These are phyloP conservation scores for Pipistrellus kuhlii DNA, from an alignment of 2,797 vertebrate genomes.

Conservation along the genomic window DNA sequence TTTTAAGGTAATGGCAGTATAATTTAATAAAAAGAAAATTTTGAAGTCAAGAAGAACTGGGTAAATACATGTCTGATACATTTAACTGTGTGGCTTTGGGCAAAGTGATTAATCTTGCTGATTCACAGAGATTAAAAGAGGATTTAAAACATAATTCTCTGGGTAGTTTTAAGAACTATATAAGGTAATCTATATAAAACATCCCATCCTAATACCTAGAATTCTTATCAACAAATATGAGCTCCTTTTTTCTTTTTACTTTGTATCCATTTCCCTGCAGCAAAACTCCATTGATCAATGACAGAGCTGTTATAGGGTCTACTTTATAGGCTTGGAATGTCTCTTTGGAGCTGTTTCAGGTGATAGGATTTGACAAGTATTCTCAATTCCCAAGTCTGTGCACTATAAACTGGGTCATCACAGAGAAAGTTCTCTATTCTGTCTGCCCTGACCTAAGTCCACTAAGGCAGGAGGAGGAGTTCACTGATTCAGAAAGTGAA, in stretches of 20 bases:
- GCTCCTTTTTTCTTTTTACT: background rate
- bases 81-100: constrained; percentile 53
- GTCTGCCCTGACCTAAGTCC: background rate
- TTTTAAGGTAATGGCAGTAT: background rate
- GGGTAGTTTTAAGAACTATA: constrained; percentile 9
- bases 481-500: background rate
- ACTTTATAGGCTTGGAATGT: constrained; percentile 29
- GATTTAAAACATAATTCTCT: constrained; percentile 46
- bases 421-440: background rate
- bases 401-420: background rate
- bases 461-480: background rate
- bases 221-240: constrained; percentile 42
- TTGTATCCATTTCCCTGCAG: constrained; percentile 37
- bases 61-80: background rate
- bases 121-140: constrained; percentile 58
- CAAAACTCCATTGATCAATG: constrained; percentile 13
- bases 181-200: constrained; percentile 34
- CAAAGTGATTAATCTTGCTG: constrained; percentile 54
- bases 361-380: background rate
- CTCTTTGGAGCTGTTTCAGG: background rate
- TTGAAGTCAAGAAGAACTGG: background rate
- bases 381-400: constrained; percentile 29
- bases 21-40: background rate
- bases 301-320: background rate
- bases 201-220: background rate